Percentiles rank a stretch among this genome's conserved stretches.
phyloP scores from a whole-genome alignment of 2,113 vertebrate species.

The Onychostruthus taczanowskii region DNA sequence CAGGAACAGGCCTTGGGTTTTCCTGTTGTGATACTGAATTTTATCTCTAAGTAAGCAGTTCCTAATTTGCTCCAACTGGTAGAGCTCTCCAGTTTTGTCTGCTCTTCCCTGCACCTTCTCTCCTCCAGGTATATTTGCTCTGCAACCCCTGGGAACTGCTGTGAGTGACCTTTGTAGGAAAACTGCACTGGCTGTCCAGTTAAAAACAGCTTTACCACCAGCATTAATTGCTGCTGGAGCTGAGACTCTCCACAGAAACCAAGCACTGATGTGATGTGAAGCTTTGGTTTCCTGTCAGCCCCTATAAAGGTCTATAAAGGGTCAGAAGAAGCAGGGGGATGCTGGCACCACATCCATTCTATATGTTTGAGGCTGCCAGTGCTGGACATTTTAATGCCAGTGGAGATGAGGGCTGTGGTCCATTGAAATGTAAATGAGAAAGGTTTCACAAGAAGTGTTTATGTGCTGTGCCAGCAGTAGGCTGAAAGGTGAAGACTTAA shows the following conservation, averaged over 20 bases:
- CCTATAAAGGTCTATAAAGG: not conserved
- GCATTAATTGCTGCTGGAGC: not conserved
- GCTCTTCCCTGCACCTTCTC: not conserved
- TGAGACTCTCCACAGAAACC: not conserved
- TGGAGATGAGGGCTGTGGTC: not conserved
- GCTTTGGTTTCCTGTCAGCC: not conserved
- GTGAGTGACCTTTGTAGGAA: not conserved
- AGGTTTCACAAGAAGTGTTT: not conserved
- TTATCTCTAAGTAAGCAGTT: not conserved
- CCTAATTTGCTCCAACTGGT: not conserved
- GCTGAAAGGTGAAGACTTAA: conserved; percentile 8
- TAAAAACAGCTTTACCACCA: not conserved
- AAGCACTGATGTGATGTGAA: not conserved
- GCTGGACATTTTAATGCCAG: not conserved
- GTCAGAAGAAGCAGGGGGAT: not conserved
- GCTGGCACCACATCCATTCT: not conserved
- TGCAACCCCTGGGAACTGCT: not conserved
- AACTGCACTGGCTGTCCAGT: not conserved
- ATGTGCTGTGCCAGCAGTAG: not conserved
- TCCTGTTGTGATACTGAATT: conserved; percentile 13
- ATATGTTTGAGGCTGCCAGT: not conserved
- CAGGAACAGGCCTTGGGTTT: not conserved
- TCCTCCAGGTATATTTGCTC: not conserved
- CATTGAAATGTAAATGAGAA: not conserved
- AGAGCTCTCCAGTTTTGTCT: not conserved